Conservation (phyloP, 2,797 vertebrate species). For the Tapirus indicus region DNA sequence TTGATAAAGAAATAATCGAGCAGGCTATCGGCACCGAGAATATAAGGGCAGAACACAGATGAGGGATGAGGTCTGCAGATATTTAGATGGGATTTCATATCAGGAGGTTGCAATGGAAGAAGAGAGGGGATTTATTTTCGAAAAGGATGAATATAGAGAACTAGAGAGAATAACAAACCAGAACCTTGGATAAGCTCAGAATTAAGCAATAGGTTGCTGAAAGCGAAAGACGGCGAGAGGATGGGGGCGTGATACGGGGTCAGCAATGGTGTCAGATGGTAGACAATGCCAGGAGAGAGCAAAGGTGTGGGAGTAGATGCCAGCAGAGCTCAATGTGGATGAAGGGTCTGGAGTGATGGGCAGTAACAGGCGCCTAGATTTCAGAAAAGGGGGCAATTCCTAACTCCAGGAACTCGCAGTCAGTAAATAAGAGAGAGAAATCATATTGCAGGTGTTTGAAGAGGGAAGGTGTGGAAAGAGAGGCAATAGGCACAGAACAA, state of each 20-base stretch:
- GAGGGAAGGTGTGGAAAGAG: neutral
- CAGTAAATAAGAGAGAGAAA: fast-evolving
- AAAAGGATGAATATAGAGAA: neutral
- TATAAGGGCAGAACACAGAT: fast-evolving
- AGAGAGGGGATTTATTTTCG: neutral
- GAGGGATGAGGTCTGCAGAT: neutral
- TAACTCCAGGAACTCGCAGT: fast-evolving
- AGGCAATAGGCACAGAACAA: neutral
- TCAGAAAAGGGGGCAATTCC: neutral
- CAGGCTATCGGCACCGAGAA: fast-evolving
- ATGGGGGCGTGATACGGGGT: fast-evolving
- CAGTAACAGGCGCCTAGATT: fast-evolving
- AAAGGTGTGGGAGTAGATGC: fast-evolving
- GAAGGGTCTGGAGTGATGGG: fast-evolving
- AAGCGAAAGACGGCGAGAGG: fast-evolving
- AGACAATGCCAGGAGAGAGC: too few species aligned
- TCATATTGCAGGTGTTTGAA: too few species aligned
- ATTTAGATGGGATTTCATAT: too few species aligned
- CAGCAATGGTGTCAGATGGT: fast-evolving
- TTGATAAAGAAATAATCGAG: neutral
- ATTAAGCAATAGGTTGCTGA: neutral
- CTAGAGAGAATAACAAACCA: neutral
- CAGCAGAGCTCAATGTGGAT: too few species aligned
- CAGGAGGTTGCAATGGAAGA: neutral
- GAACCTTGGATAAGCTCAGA: neutral